Percentiles rank a stretch among this genome's conserved stretches.
Evolutionary conservation across 1,140 invertebrate species (phyloP).

Genomic region (Tachypleus tridentatus): DNA sequence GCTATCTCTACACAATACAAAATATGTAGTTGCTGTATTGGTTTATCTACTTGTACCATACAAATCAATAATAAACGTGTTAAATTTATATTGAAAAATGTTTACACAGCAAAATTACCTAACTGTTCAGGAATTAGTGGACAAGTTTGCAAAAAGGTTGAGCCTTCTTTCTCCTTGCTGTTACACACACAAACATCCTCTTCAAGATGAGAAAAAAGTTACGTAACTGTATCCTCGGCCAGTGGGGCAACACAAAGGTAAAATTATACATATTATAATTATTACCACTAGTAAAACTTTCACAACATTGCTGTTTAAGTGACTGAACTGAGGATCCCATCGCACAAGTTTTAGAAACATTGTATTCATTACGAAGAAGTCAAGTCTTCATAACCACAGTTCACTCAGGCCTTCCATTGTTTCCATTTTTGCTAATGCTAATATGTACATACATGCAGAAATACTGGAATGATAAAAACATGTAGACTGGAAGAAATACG

Average conservation of each 20-base stretch:
- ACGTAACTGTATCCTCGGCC: conserved; percentile 13
- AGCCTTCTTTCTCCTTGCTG: conserved; percentile 2
- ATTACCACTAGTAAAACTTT: conserved; percentile 4
- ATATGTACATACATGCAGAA: no score
- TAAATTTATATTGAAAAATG: neutral
- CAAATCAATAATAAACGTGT: neutral
- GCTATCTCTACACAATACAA: no score
- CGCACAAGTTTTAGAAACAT: no score
- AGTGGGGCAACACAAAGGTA: conserved; percentile 14
- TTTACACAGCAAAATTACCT: conserved; percentile 1
- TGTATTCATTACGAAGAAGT: no score
- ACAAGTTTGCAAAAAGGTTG: conserved; percentile 7
- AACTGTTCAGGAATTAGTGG: neutral
- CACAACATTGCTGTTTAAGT: conserved; percentile 2
- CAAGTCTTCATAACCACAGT: no score
- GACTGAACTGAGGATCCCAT: no score
- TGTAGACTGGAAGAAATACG: no score
- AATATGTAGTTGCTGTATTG: no score
- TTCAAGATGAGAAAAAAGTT: conserved; percentile 11
- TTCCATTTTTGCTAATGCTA: no score
- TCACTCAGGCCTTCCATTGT: no score
- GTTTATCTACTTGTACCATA: no score
- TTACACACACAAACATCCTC: conserved; percentile 17
- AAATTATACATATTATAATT: conserved; percentile 6
- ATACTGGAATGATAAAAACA: no score